Evolutionary conservation across 2,888 invertebrate species (phyloP), one percentile per base, ranked within the genome.

Genomic region (Steinernema scapterisci): DNA sequence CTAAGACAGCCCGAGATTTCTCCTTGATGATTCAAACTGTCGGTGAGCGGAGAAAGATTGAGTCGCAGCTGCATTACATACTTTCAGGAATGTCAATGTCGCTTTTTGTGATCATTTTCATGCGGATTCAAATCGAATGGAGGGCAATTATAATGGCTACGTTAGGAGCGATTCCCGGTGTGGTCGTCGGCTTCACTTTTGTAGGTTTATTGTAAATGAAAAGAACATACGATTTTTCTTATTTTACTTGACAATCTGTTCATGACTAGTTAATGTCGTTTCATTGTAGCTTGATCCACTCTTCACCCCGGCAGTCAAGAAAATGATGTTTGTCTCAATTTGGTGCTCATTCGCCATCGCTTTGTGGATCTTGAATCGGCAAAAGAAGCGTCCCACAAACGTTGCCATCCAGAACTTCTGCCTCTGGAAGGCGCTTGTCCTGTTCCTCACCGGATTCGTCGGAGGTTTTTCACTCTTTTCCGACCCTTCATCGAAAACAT

Each of bases 271-370:
- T n/a, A n/a, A n/a, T n/a, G n/a, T n/a, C n/a, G n/a, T n/a, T n/a
- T 19, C n/a, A n/a, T 75, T 73, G 45, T 13, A 72, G 77, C 74
- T 86, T 6, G 85, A 86, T 46, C 80, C 78, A 0, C 51, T 75
- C 7, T 77, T 86, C 48, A 74, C 80, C 0, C 78, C 80, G 0
- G 73, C 83, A 0, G 77, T 81, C 73, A 86, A 86, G 78, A 87
- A 87, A 75, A 86, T 86, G 83, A 76, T 81, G 11, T 86, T 87
- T 76, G 86, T 86, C 31, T 81, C 85, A 3, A 80, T 86, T 19
- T 86, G 84, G 85, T 80, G 83, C n/a, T 74, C 85, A 0, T 86
- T 87, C 71, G 85, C 86, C 2, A 81, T 84, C 21, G 82, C 85
- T 0, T 76, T 86, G 19, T 83, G 81, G 63, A 75, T 86, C 19